These are phyloP conservation scores for Channa striata DNA, from an alignment of 2,797 vertebrate species.

Conservation along the genomic window DNA sequence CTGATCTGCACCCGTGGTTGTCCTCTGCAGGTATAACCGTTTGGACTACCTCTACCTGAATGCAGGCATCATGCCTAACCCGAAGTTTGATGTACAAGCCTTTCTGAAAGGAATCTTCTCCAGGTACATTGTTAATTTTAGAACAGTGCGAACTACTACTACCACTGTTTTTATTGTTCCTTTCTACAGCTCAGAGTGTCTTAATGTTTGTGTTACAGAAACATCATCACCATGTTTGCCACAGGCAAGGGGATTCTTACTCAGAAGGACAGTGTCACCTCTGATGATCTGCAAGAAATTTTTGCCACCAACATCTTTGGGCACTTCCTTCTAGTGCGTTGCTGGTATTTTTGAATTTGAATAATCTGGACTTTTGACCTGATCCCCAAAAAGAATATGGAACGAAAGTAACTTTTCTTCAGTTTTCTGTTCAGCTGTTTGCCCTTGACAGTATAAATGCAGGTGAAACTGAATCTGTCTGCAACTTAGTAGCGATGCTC, in stretches of 20 bases:
- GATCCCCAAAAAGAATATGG: background rate
- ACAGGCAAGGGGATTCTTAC: slow-evolving; percentile 92
- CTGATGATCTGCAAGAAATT: slow-evolving; percentile 91
- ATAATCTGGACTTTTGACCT: background rate
- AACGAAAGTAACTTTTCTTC: background rate
- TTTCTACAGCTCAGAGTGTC: slow-evolving; percentile 2
- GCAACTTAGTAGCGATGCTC: slow-evolving; percentile 63
- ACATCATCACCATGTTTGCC: slow-evolving; percentile 87
- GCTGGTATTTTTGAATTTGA: background rate
- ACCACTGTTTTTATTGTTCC: background rate
- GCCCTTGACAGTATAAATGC: slow-evolving; percentile 40
- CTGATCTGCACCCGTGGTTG: background rate
- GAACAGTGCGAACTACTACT: background rate
- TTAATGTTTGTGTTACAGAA: slow-evolving; percentile 75
- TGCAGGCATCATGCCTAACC: slow-evolving; percentile 96
- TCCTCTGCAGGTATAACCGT: slow-evolving; percentile 85
- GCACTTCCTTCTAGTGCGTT: slow-evolving; percentile 92
- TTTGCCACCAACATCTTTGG: slow-evolving; percentile 96
- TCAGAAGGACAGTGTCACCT: slow-evolving; percentile 87
- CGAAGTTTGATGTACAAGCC: slow-evolving; percentile 87
- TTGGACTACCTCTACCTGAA: slow-evolving; percentile 94
- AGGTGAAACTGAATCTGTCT: slow-evolving; percentile 59
- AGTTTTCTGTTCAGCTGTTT: slow-evolving; percentile 31
- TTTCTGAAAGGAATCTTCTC: slow-evolving; percentile 90
- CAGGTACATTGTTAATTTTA: slow-evolving; percentile 79